These are phyloP conservation scores for Enteromius anoplus DNA, from an alignment of 2,797 vertebrate genomes.

Conservation along the genomic window DNA sequence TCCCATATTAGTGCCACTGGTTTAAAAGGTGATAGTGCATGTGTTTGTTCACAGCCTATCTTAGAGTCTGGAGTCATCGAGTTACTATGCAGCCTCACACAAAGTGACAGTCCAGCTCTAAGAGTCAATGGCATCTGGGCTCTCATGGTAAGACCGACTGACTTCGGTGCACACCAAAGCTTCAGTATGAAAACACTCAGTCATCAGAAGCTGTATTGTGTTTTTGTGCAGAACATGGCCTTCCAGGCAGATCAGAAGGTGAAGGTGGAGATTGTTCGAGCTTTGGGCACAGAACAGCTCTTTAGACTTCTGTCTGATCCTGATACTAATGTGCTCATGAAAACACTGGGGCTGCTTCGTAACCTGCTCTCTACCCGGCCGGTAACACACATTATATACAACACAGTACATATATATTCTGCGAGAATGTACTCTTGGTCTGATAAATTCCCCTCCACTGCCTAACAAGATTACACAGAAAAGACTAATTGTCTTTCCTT, in stretches of 20 bases:
- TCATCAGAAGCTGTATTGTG: not conserved
- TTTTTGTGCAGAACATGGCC: constrained; percentile 90
- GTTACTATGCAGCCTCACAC: constrained; percentile 96
- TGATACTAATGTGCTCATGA: constrained; percentile 96
- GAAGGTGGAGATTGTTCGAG: constrained; percentile 94
- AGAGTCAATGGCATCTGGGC: constrained; percentile 99
- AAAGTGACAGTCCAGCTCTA: constrained; percentile 95
- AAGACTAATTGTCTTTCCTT: constrained; percentile 46
- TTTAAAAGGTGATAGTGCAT: not conserved
- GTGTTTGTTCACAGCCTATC: constrained; percentile 83
- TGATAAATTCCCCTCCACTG: not conserved
- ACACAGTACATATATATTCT: not conserved
- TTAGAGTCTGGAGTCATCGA: constrained; percentile 98
- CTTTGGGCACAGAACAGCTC: constrained; percentile 93
- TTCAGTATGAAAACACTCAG: not conserved
- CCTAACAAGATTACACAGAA: constrained; percentile 13
- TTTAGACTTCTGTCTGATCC: constrained; percentile 96
- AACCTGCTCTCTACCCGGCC: constrained; percentile 95
- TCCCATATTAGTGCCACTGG: not conserved
- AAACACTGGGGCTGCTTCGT: constrained; percentile 94
- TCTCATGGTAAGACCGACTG: constrained; percentile 87
- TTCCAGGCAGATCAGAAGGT: constrained; percentile 99
- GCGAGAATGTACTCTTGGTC: not conserved
- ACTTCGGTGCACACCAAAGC: not conserved
- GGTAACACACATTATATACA: constrained; percentile 77